Conservation (phyloP, 1,140 invertebrate genomes). For the Glossosoma conforme region DNA sequence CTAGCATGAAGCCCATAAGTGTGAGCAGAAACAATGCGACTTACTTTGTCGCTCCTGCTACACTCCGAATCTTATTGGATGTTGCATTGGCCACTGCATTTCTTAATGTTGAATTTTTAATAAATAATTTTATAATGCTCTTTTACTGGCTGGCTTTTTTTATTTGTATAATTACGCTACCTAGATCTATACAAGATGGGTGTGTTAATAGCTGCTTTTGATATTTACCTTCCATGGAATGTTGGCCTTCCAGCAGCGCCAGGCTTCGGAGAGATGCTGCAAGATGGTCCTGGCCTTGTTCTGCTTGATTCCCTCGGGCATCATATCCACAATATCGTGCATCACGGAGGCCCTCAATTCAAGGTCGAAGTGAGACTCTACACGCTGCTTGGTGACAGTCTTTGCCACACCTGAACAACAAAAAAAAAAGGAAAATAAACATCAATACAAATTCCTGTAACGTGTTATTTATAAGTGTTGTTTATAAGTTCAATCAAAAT, state of each 20-base stretch:
- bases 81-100: too few species aligned
- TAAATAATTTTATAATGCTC: too few species aligned
- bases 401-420: slow-evolving; percentile 76
- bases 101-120: too few species aligned
- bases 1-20: too few species aligned
- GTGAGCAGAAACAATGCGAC: too few species aligned
- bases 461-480: background rate
- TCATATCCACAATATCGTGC: slow-evolving; percentile 99
- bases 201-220: too few species aligned
- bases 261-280: slow-evolving; percentile 98
- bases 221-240: slow-evolving; percentile 96
- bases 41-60: too few species aligned
- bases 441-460: background rate
- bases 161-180: too few species aligned
- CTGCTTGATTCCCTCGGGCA: slow-evolving; percentile 99
- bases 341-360: slow-evolving; percentile 97
- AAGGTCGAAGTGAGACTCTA: slow-evolving; percentile 98
- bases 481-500: background rate
- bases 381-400: slow-evolving; percentile 98
- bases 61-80: too few species aligned
- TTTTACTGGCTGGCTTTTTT: too few species aligned
- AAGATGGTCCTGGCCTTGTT: slow-evolving; percentile 98
- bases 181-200: too few species aligned
- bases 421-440: slow-evolving; percentile 36
- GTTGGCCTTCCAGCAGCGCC: slow-evolving; percentile 99